Evolutionary conservation across 2,888 invertebrate genomes (phyloP), one percentile per base, ranked within the genome.

Genomic region (Campoplex capitator): DNA sequence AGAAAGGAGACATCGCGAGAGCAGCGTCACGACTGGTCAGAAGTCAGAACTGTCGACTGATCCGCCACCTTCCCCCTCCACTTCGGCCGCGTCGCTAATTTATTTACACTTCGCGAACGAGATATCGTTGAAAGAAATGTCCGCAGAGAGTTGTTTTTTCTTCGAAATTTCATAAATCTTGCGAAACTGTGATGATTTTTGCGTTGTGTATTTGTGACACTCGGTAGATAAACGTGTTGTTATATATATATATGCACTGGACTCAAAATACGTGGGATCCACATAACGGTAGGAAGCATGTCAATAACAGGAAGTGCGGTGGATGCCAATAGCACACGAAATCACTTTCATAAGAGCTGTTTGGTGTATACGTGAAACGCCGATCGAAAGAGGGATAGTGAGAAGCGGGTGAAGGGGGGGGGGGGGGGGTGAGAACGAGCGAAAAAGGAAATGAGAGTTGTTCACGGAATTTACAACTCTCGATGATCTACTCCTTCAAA

Each of bases 321-420:
- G 92, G 92, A 93, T 93, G 93, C 93, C 93, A 93, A 93, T 93
- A 93, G 91, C 93, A 93, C 90, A 93, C 90, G 90, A 89, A 91
- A 91, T 92, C 91, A 92, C 91, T 92, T 91, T 88, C 81, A 76
- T 81, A 74, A 88, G 86, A 77, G 82, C 51, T 67, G 81, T 48
- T 28, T 65, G 23, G 74, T 68, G 56, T 76, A 32, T 32, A 23
- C 23, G 13, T 16, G 38, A 51, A 84, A 84, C 51, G 68, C 32
- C 32, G 73, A 70, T 28, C 23, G 45, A 45, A 45, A 76, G 65
- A 32, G 76, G 48, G 23, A 77, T 38, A 54, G 54, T 2, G 76
- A 58, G 71, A 51, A 23, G 23, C 23, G 9, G n/a, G n/a, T n/a
- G n/a, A n/a, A n/a, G n/a, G n/a, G n/a, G n/a, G n/a, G n/a, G n/a